A percentile compares a stretch with the other conserved stretches of the same genome.
Conservation (phyloP, 2,888 invertebrate species). For the Oligia strigilis region DNA sequence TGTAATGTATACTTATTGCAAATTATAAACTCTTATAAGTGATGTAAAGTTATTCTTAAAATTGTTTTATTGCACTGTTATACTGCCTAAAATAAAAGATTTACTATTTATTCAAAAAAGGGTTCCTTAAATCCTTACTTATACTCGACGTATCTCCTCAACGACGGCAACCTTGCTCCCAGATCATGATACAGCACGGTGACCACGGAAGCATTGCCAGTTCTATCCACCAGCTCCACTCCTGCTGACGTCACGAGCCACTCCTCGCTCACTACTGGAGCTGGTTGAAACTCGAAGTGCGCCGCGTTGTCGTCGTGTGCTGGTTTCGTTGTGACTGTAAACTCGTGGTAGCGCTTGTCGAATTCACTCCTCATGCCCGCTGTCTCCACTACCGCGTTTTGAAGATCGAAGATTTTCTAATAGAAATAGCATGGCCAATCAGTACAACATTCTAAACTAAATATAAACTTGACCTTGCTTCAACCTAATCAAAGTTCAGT, state of each 20-base stretch:
- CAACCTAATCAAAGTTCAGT: background rate
- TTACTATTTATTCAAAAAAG: background rate
- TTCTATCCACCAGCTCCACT: slow-evolving; percentile 79
- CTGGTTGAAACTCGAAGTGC: slow-evolving; percentile 79
- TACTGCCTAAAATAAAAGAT: background rate
- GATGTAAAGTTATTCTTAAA: too few species aligned
- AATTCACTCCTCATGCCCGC: slow-evolving; percentile 80
- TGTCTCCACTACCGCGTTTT: slow-evolving; percentile 82
- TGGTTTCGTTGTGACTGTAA: slow-evolving; percentile 79
- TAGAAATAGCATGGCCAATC: slow-evolving; percentile 31
- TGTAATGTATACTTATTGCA: background rate
- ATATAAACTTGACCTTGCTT: background rate
- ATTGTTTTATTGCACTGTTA: background rate
- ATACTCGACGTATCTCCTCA: slow-evolving; percentile 89
- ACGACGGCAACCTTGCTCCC: slow-evolving; percentile 91
- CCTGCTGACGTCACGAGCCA: slow-evolving; percentile 83
- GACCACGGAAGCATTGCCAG: slow-evolving; percentile 82
- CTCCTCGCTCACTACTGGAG: slow-evolving; percentile 72
- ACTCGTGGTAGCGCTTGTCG: slow-evolving; percentile 78
- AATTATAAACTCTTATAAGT: background rate
- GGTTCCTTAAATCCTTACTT: slow-evolving; percentile 86
- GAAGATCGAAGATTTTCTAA: slow-evolving; percentile 87
- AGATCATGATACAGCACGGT: slow-evolving; percentile 92
- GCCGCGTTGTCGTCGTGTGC: slow-evolving; percentile 80
- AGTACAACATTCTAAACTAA: background rate